phyloP scores from a whole-genome alignment of 2,113 vertebrate species.

The Gymnocephalus cernua region DNA sequence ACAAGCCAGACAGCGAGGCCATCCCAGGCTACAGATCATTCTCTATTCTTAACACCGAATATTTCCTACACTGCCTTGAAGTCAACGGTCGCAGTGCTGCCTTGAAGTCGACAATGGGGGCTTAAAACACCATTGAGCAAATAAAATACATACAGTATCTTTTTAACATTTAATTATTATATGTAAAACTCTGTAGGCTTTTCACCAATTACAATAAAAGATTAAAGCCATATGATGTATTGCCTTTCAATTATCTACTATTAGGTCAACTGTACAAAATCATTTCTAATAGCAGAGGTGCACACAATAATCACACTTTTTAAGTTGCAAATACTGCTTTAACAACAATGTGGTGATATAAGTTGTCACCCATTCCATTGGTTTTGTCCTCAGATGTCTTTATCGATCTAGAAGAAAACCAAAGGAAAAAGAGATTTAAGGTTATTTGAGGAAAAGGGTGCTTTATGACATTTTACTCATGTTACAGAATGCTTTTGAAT shows the following conservation, averaged over 20 bases:
- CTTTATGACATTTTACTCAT: not conserved
- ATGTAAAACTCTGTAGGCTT: not conserved
- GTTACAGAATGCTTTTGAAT: not conserved
- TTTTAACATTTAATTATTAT: not conserved
- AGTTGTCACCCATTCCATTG: not conserved
- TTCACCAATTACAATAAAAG: not conserved
- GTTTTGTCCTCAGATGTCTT: not conserved
- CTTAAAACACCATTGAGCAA: not conserved
- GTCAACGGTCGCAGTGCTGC: no score
- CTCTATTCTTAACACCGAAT: no score
- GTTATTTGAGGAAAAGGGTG: not conserved
- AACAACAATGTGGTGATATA: not conserved
- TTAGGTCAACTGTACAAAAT: not conserved
- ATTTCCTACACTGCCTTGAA: no score
- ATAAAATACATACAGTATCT: no score
- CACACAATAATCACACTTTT: not conserved
- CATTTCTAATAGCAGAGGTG: not conserved
- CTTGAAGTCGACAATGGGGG: no score
- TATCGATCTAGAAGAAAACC: not conserved
- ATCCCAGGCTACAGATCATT: no score
- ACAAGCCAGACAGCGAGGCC: no score
- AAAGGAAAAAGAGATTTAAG: not conserved
- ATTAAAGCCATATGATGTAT: not conserved
- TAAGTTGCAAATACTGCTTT: not conserved
- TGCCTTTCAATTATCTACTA: no score